Conservation (phyloP, 2,797 vertebrate species). For the Petrocephalus sullivani region DNA sequence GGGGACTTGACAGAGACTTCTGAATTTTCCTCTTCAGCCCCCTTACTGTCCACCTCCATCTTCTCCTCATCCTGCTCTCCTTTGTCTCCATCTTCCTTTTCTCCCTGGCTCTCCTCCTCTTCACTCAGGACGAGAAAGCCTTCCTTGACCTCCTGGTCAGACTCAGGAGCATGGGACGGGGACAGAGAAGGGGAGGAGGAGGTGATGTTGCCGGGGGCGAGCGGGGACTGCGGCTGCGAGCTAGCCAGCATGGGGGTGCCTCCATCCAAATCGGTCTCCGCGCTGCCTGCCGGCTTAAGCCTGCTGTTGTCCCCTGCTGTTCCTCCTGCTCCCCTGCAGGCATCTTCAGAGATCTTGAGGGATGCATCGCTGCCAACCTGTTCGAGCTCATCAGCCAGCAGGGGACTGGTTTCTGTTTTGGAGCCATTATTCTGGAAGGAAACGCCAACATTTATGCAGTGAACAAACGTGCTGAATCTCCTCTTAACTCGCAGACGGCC, state of each 20-base stretch:
- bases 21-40: constrained; percentile 46
- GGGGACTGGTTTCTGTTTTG: not conserved
- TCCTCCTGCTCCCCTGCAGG: not conserved
- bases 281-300: not conserved
- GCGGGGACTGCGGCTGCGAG: constrained; percentile 20
- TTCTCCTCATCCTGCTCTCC: constrained; percentile 33
- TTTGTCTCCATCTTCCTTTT: constrained; percentile 39
- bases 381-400: not conserved
- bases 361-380: not conserved
- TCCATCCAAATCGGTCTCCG: not conserved
- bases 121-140: constrained; percentile 80
- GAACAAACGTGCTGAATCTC: not conserved
- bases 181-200: constrained; percentile 40
- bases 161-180: constrained; percentile 35
- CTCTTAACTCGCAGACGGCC: not conserved
- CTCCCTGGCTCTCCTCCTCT: constrained; percentile 73
- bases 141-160: constrained; percentile 74
- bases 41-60: constrained; percentile 49
- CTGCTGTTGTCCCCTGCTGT: not conserved
- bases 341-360: not conserved
- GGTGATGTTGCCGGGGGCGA: constrained; percentile 33
- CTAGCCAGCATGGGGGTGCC: not conserved
- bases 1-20: constrained; percentile 28
- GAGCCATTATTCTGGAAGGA: not conserved
- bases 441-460: not conserved